A percentile compares a stretch with the other conserved stretches of the same genome.
Conservation (phyloP, 2,797 vertebrate species). For the Enteromius unitaeniatus region DNA sequence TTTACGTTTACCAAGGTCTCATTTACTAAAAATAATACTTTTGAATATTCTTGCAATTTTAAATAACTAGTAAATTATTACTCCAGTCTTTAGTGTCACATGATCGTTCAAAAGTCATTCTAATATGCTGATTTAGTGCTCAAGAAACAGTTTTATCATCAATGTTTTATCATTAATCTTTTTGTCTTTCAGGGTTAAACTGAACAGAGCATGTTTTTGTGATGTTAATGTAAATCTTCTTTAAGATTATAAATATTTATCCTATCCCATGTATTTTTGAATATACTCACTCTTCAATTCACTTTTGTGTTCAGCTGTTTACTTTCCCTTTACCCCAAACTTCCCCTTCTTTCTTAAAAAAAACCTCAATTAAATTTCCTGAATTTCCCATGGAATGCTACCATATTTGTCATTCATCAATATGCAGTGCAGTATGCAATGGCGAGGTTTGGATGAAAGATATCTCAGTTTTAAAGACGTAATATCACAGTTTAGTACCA, state of each 20-base stretch:
- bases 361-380: not conserved
- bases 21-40: not conserved
- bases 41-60: not conserved
- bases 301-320: not conserved
- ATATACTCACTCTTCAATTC: not conserved
- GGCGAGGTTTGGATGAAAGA: not conserved
- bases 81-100: not conserved
- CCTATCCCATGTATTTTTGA: not conserved
- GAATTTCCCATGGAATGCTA: not conserved
- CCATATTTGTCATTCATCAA: conserved; percentile 1
- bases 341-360: not conserved
- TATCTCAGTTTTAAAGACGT: not conserved
- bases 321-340: not conserved
- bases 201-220: not conserved
- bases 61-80: not conserved
- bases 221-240: not conserved
- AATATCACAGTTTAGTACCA: not conserved
- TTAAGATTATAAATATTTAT: not conserved
- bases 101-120: not conserved
- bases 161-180: not conserved
- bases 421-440: not conserved
- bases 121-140: not conserved
- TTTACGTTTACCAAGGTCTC: not conserved
- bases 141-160: not conserved
- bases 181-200: not conserved